A percentile compares a stretch with the other conserved stretches of the same genome.
Conservation (phyloP, 1,140 invertebrate species). For the Hyles vespertilio region DNA sequence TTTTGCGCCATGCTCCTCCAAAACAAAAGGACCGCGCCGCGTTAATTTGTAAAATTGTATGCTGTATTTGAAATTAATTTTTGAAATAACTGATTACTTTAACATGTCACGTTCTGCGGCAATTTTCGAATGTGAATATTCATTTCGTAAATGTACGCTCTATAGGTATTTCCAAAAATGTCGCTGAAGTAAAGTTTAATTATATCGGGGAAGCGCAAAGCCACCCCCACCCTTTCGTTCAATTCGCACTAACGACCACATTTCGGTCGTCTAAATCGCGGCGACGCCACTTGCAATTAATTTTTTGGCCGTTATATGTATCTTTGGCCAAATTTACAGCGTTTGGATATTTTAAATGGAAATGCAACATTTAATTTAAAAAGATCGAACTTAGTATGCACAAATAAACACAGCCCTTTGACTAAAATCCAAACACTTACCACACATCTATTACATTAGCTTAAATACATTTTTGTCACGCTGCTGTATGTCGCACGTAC, state of each 20-base stretch:
- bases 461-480: too few species aligned
- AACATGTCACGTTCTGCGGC: neutral
- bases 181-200: conserved; percentile 51
- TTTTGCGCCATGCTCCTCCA: conserved; percentile 52
- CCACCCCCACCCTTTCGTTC: conserved; percentile 51
- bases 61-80: too few species aligned
- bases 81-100: neutral
- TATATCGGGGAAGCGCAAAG: conserved; percentile 42
- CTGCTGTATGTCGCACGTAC: too few species aligned
- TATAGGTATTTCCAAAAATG: conserved; percentile 1
- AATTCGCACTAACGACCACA: conserved; percentile 65
- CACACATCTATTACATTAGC: too few species aligned
- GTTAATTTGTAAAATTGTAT: conserved; percentile 50
- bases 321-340: conserved; percentile 29
- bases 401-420: neutral
- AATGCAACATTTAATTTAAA: neutral
- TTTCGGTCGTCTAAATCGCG: conserved; percentile 63
- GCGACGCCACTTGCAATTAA: conserved; percentile 62
- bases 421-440: too few species aligned
- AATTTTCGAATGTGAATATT: neutral
- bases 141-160: neutral
- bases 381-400: neutral
- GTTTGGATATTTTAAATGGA: neutral
- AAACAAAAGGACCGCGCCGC: conserved; percentile 57
- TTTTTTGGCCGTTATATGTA: conserved; percentile 50